Evolutionary conservation across 2,888 invertebrate species (phyloP).

Genomic region (Lithophane leautieri): DNA sequence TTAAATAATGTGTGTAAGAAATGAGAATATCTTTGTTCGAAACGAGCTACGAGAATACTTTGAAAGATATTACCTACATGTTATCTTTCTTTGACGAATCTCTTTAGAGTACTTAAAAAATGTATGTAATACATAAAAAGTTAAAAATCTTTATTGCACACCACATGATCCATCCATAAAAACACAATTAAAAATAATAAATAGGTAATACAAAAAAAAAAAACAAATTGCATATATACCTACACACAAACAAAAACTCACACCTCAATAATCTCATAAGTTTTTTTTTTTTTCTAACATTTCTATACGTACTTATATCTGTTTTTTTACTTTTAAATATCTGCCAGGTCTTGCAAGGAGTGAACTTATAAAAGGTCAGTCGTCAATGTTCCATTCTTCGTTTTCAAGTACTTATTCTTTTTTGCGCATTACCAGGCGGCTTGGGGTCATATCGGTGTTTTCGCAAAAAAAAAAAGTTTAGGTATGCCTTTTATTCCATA

Average conservation of each 20-base stretch:
- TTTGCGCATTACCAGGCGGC: neutral
- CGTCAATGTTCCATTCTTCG: neutral
- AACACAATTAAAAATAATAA: no score
- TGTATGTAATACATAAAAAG: neutral
- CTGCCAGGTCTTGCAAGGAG: slow-evolving; percentile 50
- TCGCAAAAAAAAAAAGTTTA: neutral
- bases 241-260: no score
- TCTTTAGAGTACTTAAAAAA: neutral
- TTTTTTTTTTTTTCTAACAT: neutral
- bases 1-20: slow-evolving; percentile 14
- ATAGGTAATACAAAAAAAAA: no score
- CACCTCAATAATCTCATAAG: no score
- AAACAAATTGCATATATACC: no score
- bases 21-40: slow-evolving; percentile 27
- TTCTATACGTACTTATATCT: neutral
- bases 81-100: slow-evolving; percentile 24
- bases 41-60: no score
- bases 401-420: neutral
- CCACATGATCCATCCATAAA: no score
- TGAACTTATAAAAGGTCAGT: slow-evolving; percentile 50
- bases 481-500: neutral
- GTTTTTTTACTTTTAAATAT: slow-evolving; percentile 26
- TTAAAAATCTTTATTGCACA: no score
- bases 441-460: slow-evolving; percentile 1
- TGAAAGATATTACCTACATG: neutral